Conservation (phyloP, 1,140 invertebrate species). For the Nomia melanderi region DNA sequence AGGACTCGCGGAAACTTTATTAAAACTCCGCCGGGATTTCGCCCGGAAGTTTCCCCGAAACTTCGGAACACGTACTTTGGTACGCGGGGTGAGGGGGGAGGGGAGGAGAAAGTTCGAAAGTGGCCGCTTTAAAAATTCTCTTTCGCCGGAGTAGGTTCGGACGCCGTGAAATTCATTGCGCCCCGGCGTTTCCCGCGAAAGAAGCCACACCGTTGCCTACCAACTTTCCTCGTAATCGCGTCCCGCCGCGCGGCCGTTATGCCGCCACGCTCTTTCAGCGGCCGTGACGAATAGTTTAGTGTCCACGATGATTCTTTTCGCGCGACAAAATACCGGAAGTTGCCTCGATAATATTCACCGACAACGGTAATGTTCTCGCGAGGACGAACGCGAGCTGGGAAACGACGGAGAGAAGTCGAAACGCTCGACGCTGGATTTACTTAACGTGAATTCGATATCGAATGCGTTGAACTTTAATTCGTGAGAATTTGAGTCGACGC, state of each 20-base stretch:
- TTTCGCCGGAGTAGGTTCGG: slow-evolving; percentile 13
- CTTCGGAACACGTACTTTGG: slow-evolving; percentile 33
- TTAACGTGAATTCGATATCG: no score
- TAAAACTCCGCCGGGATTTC: slow-evolving; percentile 35
- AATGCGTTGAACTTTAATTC: no score
- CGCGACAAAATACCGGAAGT: neutral
- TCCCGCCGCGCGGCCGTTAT: neutral
- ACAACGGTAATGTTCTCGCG: no score
- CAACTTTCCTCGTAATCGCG: slow-evolving; percentile 18
- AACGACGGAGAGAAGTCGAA: no score
- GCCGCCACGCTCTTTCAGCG: neutral
- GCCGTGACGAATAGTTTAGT: neutral
- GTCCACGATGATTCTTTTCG: neutral
- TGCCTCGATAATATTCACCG: no score
- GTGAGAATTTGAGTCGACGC: no score
- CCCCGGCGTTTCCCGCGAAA: slow-evolving; percentile 11
- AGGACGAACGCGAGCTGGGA: no score
- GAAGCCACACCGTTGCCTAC: neutral
- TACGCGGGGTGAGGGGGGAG: neutral
- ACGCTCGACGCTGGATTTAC: no score
- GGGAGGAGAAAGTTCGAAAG: slow-evolving; percentile 35
- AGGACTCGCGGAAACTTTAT: slow-evolving; percentile 37
- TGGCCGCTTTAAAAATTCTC: slow-evolving; percentile 46
- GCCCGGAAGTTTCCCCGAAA: slow-evolving; percentile 8
- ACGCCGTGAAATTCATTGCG: slow-evolving; percentile 40